Evolutionary conservation across 2,797 vertebrate species (phyloP), one percentile per base, ranked within the genome.

Genomic region (Heteromormyrus szaboi): DNA sequence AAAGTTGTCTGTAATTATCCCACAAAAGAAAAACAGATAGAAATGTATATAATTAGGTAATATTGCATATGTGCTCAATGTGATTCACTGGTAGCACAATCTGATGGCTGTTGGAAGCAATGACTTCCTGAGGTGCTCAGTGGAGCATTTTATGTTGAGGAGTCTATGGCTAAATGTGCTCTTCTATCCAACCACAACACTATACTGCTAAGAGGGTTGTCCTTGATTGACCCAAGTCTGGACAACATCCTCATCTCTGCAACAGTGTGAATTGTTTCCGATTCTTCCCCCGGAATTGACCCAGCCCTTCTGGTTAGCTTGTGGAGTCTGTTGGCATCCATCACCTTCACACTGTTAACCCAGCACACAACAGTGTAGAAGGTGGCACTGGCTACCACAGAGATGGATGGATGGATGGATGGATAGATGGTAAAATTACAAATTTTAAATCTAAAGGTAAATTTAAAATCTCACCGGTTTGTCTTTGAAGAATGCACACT

Each of bases 401-500:
- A 25, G 22, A 11, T 62, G 59, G n/a, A 62, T 11, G 2, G 59
- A 62, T 59, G 56, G 59, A 62, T 56, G 53, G 19, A 56, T 56
- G 54, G 56, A 59, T 22, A n/a, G n/a, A 62, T 25, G 56, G 56
- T 62, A 62, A 62, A 62, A 59, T 22, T 22, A 14, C 11, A 68
- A 12, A 12, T 9, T 76, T 76, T 29, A 59, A 19, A 56, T 53
- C 65, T 87, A 25, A 25, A 85, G 44, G 37, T 79, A 79, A n/a
- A 79, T 9, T 19, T 7, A 56, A 88, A 65, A 41, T 54, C 95
- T 95, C 93, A 96, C 95, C 53, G 96, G 94, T 88, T 90, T 93
- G 87, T 90, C 83, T 17, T 0, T 76, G 11, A 14, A 25, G 22
- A 14, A 87, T 0, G 72, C 0, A 87, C 96, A 97, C 81, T 87